Evolutionary conservation across 2,113 vertebrate genomes (phyloP).

Genomic region (Myotis davidii): DNA sequence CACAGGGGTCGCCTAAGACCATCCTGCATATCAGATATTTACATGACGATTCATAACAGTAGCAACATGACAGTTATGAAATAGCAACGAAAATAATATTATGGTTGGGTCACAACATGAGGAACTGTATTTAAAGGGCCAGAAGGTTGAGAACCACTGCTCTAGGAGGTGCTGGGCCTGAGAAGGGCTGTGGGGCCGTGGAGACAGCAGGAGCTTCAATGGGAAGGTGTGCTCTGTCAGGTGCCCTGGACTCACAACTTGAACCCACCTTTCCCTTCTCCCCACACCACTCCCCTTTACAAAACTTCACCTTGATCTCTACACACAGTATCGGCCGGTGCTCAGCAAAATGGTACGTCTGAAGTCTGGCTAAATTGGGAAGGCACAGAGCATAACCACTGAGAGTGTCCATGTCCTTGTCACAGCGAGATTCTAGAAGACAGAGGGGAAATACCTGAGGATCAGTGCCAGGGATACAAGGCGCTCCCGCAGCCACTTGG

Average conservation of each 20-base stretch:
- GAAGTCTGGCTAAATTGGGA: constrained; percentile 94
- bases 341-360: constrained; percentile 87
- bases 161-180: neutral
- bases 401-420: constrained; percentile 96
- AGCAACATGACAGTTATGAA: too few species aligned
- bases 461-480: neutral
- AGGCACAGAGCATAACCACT: constrained; percentile 97
- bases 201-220: neutral
- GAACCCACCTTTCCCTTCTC: neutral
- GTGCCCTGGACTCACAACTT: neutral
- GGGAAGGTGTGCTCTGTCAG: neutral
- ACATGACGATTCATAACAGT: too few species aligned
- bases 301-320: constrained; percentile 94
- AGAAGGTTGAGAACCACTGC: too few species aligned
- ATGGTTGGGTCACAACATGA: too few species aligned
- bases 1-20: too few species aligned
- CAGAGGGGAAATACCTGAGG: neutral
- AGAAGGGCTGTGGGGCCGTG: neutral
- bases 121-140: too few species aligned
- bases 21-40: too few species aligned
- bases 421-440: constrained; percentile 92
- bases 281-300: neutral
- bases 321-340: constrained; percentile 94
- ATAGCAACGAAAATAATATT: too few species aligned
- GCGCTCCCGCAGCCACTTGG: neutral